Percentiles rank a stretch among this genome's conserved stretches.
These are phyloP conservation scores for Pollenia griseotomentosa DNA, from an alignment of 2,888 invertebrate species.

Conservation along the genomic window DNA sequence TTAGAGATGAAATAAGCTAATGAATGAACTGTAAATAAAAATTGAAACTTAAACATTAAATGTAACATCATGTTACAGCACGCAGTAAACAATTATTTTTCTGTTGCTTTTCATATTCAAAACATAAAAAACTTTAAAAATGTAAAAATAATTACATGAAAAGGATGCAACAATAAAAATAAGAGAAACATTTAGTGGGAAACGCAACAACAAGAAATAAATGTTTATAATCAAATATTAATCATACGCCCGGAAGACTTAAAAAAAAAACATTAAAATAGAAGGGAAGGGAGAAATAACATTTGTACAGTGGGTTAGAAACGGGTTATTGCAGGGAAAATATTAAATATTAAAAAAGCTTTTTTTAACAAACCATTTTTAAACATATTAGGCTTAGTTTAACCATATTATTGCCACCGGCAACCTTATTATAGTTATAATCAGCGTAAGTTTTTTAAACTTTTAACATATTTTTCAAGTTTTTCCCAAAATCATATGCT, in stretches of 20 bases:
- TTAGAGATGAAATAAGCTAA: too few species aligned
- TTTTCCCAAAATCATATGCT: too few species aligned
- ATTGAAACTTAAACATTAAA: constrained; percentile 16
- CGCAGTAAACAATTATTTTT: constrained; percentile 16
- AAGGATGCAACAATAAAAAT: not conserved
- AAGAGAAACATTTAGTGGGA: not conserved
- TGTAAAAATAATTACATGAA: constrained; percentile 12
- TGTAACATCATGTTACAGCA: constrained; percentile 21
- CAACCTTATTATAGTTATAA: too few species aligned
- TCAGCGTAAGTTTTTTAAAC: too few species aligned
- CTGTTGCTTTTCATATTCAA: constrained; percentile 1
- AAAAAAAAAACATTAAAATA: not conserved
- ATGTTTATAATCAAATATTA: constrained; percentile 49
- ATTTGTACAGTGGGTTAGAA: not conserved
- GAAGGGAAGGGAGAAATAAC: not conserved
- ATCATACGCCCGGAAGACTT: constrained; percentile 46
- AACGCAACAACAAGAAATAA: not conserved
- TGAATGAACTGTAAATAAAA: constrained; percentile 6
- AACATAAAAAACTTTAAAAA: constrained; percentile 24
- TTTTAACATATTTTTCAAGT: too few species aligned
- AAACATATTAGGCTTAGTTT: too few species aligned
- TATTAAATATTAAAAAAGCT: too few species aligned
- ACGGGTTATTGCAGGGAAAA: too few species aligned
- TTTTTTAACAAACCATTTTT: too few species aligned
- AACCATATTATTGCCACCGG: too few species aligned